phyloP scores from a whole-genome alignment of 2,797 vertebrate genomes.

The Falco biarmicus region DNA sequence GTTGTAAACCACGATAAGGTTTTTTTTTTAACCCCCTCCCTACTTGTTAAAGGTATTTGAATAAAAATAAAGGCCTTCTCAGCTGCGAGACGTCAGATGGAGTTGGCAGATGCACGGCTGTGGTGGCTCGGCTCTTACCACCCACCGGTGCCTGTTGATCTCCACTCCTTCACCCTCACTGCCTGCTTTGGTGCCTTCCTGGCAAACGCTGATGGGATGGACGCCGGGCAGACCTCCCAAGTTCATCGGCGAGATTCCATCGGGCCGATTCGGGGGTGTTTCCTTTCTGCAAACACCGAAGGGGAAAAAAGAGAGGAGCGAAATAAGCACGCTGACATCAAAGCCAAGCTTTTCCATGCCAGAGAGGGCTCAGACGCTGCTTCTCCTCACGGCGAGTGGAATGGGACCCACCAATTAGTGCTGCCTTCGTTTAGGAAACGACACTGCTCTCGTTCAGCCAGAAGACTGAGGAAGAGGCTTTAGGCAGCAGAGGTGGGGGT shows the following conservation, averaged over 20 bases:
- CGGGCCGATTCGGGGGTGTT: neutral
- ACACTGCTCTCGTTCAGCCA: accelerated
- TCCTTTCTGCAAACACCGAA: neutral
- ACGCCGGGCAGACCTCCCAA: neutral
- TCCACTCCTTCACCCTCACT: too few species aligned
- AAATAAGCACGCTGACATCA: neutral
- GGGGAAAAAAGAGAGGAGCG: neutral
- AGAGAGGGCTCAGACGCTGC: neutral
- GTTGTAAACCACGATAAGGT: too few species aligned
- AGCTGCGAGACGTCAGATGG: neutral
- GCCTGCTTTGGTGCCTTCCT: neutral
- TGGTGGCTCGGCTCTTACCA: neutral
- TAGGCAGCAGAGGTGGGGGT: too few species aligned
- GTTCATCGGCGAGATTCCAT: neutral
- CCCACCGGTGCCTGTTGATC: neutral
- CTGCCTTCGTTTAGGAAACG: neutral
- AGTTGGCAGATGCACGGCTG: neutral
- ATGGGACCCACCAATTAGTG: neutral
- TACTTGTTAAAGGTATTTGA: neutral
- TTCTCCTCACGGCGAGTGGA: neutral
- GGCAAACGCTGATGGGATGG: neutral
- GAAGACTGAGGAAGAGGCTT: neutral
- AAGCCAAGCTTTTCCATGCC: neutral
- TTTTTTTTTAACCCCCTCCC: neutral
- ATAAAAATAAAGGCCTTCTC: neutral